These are phyloP conservation scores for Hesperophylax magnus DNA, from an alignment of 1,140 invertebrate species.

Conservation along the genomic window DNA sequence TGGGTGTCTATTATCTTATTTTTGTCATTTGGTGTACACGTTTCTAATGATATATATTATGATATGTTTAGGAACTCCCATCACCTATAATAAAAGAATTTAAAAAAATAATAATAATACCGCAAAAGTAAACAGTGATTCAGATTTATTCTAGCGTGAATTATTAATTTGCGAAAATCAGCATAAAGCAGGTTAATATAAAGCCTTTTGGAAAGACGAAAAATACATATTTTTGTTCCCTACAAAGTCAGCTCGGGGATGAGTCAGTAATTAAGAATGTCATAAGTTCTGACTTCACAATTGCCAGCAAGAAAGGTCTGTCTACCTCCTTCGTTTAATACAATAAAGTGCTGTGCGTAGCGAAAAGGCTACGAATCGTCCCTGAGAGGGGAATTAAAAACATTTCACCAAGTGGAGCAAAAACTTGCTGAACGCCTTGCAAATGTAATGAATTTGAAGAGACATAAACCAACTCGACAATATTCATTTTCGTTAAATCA, in stretches of 20 bases:
- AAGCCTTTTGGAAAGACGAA: no score
- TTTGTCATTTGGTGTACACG: no score
- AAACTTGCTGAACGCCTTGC: constrained; percentile 26
- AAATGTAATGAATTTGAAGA: constrained; percentile 24
- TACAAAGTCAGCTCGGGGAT: neutral
- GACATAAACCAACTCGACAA: constrained; percentile 5
- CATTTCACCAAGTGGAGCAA: neutral
- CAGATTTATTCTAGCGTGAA: no score
- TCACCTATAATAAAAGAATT: no score
- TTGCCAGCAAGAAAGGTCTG: neutral
- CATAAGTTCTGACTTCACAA: neutral
- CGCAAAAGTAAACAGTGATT: no score
- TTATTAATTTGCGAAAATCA: no score
- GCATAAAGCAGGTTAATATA: no score
- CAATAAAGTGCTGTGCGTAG: constrained; percentile 11
- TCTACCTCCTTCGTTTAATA: constrained; percentile 13
- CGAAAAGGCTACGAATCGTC: constrained; percentile 9
- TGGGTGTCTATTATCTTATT: no score
- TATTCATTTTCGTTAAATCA: neutral
- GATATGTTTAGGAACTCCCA: no score
- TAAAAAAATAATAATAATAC: no score
- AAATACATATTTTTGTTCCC: no score
- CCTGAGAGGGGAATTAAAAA: constrained; percentile 8
- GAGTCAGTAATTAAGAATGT: constrained; percentile 20
- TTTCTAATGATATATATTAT: no score